Conservation (phyloP, 1,140 invertebrate species). For the Brachionus koreanus region DNA sequence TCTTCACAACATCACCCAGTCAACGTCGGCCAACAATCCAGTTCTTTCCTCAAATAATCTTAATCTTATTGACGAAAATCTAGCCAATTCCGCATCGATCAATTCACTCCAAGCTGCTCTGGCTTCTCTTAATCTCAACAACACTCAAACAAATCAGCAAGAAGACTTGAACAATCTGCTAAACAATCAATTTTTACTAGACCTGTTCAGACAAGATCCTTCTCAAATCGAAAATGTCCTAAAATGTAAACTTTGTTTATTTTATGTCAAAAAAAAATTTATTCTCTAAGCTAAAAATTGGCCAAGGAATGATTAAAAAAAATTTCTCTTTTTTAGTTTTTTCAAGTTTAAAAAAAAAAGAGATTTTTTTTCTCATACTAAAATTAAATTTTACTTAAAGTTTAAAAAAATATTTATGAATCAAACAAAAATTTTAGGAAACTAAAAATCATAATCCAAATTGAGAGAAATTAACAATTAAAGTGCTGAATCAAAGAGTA, state of each 20-base stretch:
- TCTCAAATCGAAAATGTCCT: conserved; percentile 40
- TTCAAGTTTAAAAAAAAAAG: too few species aligned
- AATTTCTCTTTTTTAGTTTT: too few species aligned
- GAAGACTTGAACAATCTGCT: neutral
- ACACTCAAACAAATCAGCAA: neutral
- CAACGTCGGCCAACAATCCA: neutral
- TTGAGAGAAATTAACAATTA: too few species aligned
- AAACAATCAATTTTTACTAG: conserved; percentile 19
- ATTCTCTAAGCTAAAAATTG: too few species aligned
- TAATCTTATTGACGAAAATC: neutral
- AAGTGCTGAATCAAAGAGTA: too few species aligned
- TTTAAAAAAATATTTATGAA: too few species aligned
- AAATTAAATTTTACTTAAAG: too few species aligned
- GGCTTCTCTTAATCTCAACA: neutral
- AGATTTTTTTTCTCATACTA: too few species aligned
- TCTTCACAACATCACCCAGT: conserved; percentile 6
- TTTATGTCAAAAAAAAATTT: too few species aligned
- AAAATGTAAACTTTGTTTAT: conserved; percentile 36
- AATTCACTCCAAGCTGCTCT: conserved; percentile 7
- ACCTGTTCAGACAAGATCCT: conserved; percentile 25
- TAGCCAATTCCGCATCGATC: neutral
- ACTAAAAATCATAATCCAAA: too few species aligned
- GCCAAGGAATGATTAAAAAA: too few species aligned
- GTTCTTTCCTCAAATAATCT: neutral
- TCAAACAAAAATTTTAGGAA: too few species aligned